Base-by-base conservation (phyloP, 2,888 invertebrate species). In the Lepidochrysops patricia region DNA sequence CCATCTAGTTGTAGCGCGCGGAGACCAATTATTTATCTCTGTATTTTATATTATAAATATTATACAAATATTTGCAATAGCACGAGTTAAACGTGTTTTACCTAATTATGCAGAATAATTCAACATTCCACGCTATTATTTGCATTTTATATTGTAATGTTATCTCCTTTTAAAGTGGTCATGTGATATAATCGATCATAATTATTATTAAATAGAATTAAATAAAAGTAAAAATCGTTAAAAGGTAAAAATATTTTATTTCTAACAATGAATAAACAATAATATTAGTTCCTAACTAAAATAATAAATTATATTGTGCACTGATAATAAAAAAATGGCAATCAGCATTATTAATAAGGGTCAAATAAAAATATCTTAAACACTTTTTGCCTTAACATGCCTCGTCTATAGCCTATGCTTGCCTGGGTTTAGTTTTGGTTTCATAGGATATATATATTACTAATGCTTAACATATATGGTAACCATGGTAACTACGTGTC, bases 401-500 rank as follows among this genome's bases (percentile, higher is more conserved):
- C n/a, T n/a, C n/a, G n/a, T n/a, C n/a, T n/a, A n/a, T n/a, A n/a
- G n/a, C n/a, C n/a, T n/a, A n/a, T n/a, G n/a, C n/a, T n/a, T n/a
- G n/a, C n/a, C n/a, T n/a, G n/a, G n/a, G n/a, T n/a, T n/a, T n/a
- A n/a, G n/a, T n/a, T n/a, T n/a, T n/a, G n/a, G n/a, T n/a, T n/a
- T n/a, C n/a, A n/a, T n/a, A n/a, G n/a, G n/a, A n/a, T n/a, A n/a
- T n/a, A n/a, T n/a, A n/a, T n/a, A n/a, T n/a, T n/a, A n/a, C n/a
- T n/a, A n/a, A n/a, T n/a, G n/a, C n/a, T n/a, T n/a, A n/a, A n/a
- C n/a, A n/a, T n/a, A n/a, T n/a, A n/a, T n/a, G n/a, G n/a, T n/a
- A n/a, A n/a, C n/a, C 5, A 48, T 15, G 49, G 32, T 43, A 13
- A 35, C 61, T 68, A 88, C 73, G 86, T 69, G 60, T 88, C 86